Conservation (phyloP, 2,888 invertebrate species). For the Corbicula japonica region DNA sequence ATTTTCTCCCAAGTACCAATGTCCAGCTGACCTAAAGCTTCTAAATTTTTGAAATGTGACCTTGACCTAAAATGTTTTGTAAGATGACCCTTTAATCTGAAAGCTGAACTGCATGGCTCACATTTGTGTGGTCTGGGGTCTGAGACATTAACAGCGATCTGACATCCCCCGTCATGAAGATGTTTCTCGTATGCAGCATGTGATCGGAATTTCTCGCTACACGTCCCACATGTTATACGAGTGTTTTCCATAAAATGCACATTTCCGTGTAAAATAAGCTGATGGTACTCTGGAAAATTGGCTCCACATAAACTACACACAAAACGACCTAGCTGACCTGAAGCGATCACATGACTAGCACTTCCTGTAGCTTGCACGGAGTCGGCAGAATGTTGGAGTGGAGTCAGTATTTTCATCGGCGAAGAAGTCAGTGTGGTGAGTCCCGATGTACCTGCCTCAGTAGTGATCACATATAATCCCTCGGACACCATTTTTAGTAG, state of each 20-base stretch:
- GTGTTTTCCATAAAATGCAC: constrained; percentile 96
- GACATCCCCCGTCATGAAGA: constrained; percentile 89
- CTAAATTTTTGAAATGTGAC: constrained; percentile 97
- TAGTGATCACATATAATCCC: constrained; percentile 19
- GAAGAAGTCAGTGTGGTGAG: constrained; percentile 1
- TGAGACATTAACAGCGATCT: constrained; percentile 88
- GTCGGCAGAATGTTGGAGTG: constrained; percentile 1
- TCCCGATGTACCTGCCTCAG: too few relatives aligned
- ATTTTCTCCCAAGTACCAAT: constrained; percentile 98
- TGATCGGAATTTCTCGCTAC: constrained; percentile 95
- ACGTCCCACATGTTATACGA: constrained; percentile 95
- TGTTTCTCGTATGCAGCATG: constrained; percentile 97
- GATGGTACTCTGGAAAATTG: constrained; percentile 91
- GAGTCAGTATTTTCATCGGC: neutral
- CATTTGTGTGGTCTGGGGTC: constrained; percentile 99
- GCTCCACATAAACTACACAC: constrained; percentile 64
- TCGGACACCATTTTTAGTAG: constrained; percentile 31
- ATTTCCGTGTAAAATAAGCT: constrained; percentile 96
- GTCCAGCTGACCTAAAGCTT: constrained; percentile 96
- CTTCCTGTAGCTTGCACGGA: constrained; percentile 26
- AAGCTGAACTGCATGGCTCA: constrained; percentile 97
- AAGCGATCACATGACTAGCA: neutral
- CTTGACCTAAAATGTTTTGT: constrained; percentile 98
- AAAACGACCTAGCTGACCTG: constrained; percentile 24
- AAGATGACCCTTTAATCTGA: constrained; percentile 97